A percentile compares a stretch with the other conserved stretches of the same genome.
phyloP scores from a whole-genome alignment of 1,140 invertebrate genomes.

The Listronotus oregonensis region DNA sequence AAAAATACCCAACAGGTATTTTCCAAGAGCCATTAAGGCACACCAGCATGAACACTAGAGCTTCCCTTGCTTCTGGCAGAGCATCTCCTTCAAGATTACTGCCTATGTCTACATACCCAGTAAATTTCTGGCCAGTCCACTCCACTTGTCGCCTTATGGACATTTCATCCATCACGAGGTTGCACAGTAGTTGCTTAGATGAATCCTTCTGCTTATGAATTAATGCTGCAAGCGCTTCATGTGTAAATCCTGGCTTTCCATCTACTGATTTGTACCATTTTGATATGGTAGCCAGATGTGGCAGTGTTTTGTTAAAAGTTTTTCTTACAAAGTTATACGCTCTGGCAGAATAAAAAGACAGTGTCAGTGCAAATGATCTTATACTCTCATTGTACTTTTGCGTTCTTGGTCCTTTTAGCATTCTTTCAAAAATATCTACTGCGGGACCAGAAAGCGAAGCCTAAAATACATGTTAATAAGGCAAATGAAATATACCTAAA shows the following conservation, averaged over 20 bases:
- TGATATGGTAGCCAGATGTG: too few species aligned
- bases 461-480: conserved; percentile 13
- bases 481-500: too few species aligned
- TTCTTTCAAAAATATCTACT: conserved; percentile 8
- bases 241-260: conserved; percentile 28
- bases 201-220: too few species aligned
- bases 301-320: too few species aligned
- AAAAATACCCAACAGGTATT: conserved; percentile 26
- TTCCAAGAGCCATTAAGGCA: conserved; percentile 25
- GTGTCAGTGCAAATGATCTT: conserved; percentile 35
- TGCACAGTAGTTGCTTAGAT: too few species aligned
- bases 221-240: conserved; percentile 24
- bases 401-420: neutral
- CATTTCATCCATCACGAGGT: conserved; percentile 10
- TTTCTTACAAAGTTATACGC: too few species aligned
- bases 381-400: too few species aligned
- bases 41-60: conserved; percentile 22
- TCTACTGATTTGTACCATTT: too few species aligned
- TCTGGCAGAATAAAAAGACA: too few species aligned
- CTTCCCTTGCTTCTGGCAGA: conserved; percentile 8
- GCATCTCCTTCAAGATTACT: neutral
- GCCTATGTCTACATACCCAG: conserved; percentile 17
- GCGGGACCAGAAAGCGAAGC: conserved; percentile 7
- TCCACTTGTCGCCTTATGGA: conserved; percentile 5
- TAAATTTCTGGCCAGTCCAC: conserved; percentile 1